Evolutionary conservation across 2,797 vertebrate species (phyloP), one percentile per base, ranked within the genome.

Genomic region (Lemur catta): DNA sequence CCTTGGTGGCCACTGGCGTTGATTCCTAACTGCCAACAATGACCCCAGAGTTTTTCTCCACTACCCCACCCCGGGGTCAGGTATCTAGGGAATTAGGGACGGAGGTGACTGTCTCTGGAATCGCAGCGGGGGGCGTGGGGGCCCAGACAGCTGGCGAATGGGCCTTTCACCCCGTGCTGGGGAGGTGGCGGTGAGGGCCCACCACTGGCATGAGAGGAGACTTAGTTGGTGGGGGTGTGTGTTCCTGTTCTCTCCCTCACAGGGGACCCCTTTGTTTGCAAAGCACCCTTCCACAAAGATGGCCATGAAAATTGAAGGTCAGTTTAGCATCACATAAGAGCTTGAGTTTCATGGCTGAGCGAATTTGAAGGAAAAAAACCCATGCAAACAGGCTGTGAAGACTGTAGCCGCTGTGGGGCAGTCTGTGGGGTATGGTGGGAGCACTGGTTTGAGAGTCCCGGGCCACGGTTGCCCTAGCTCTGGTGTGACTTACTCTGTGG

Each of bases 81-180:
- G 14, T 18, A 26, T 74, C n/a, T 65, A 18, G 50, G 55, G 52
- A 63, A 81, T 41, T 4, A 22, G 50, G 65, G 50, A 38, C 74
- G 4, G 61, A 13, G 26, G 63, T 43, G 75, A 81, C 65, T 57
- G 41, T 65, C n/a, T 35, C 74, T 35, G 12, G 35, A 41, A 22
- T 26, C 30, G 14, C 28, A 8, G 43, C 12, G 35, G 35, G 41
- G 41, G 41, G 41, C 41, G 41, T n/a, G n/a, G 26, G 35, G 35
- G 13, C 55, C 28, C 12, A 0, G 69, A 14, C 0, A 1, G 46
- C 4, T 22, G 9, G 48, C 43, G 13, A 6, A 1, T 35, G 57
- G 59, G 46, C 63, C 75, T 67, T 48, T 35, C 1, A 2, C 26
- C 18, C n/a, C 0, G 0, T 46, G 22, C 28, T 9, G 0, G 17